Base-by-base conservation (phyloP, 2,797 vertebrate species). In the Cygnus olor region DNA sequence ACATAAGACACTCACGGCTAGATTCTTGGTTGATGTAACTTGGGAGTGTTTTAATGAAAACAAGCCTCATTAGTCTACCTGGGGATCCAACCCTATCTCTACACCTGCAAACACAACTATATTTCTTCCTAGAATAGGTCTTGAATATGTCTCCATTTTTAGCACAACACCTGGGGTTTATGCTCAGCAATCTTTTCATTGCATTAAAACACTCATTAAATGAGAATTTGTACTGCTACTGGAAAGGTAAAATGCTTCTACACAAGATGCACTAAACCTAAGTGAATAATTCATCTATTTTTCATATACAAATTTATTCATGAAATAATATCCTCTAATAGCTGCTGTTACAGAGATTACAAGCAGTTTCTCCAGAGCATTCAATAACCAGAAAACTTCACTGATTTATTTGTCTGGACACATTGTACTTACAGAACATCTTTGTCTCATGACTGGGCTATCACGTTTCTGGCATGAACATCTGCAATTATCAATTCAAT, bases 211-310 rank as follows among this genome's bases (percentile, higher is more conserved):
- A 53, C 70, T 88, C 71, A 91, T 95, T 91, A 95, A 90, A 91
- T 71, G 70, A 92, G 51, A 88, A 79, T 91, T 65, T 70, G 56
- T 70, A 81, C 70, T 40, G 34, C 63, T 92, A 63, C 6, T 40
- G n/a, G 24, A 85, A 85, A 88, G 20, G n/a, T 64, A 94, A 89
- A 91, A 85, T 58, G 63, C 60, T 49, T 86, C 74, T 76, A 47
- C 25, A 63, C 54, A 92, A 90, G 57, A 88, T 53, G 30, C 61
- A 85, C 76, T 70, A 71, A 94, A 94, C 80, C 72, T 83, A 85
- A 93, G 74, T 93, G 81, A 95, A 95, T 93, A 92, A 94, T 93
- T 88, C 8, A 93, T 85, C 63, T 91, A 47, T 89, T 95, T 94
- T 95, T 95, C 60, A 79, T 34, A 81, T 28, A 92, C 66, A 95